Conservation (phyloP, 1,140 invertebrate genomes). For the Micrasema minimum region DNA sequence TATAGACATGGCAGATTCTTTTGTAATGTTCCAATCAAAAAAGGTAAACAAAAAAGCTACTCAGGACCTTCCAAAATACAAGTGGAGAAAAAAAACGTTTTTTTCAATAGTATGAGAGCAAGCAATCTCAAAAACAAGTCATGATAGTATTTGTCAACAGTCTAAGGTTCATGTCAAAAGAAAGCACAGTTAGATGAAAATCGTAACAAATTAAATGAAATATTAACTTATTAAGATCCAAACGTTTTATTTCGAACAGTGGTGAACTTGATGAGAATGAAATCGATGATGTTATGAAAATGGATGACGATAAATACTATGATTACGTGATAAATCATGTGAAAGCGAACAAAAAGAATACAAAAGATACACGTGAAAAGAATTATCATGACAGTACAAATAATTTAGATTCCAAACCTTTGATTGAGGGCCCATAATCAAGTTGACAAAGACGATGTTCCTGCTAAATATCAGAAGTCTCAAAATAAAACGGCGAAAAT, state of each 20-base stretch:
- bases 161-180: neutral
- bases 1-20: neutral
- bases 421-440: too few relatives aligned
- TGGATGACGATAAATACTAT: neutral
- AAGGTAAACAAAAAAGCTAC: too few relatives aligned
- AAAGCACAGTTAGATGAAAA: neutral
- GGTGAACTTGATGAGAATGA: constrained; percentile 17
- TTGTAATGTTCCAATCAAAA: too few relatives aligned
- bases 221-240: neutral
- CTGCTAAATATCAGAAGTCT: too few relatives aligned
- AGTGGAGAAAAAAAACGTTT: constrained; percentile 18
- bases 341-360: too few relatives aligned
- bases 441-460: too few relatives aligned
- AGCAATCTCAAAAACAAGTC: neutral
- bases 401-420: too few relatives aligned
- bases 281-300: neutral
- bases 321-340: too few relatives aligned
- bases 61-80: neutral
- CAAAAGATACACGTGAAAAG: too few relatives aligned
- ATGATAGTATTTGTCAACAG: neutral
- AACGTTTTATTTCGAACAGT: constrained; percentile 14
- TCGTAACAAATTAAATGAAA: neutral
- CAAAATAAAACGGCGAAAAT: too few relatives aligned
- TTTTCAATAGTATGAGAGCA: neutral
- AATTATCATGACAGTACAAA: too few relatives aligned